phyloP scores from a whole-genome alignment of 2,113 vertebrate genomes.

The Sinosuthora webbiana region DNA sequence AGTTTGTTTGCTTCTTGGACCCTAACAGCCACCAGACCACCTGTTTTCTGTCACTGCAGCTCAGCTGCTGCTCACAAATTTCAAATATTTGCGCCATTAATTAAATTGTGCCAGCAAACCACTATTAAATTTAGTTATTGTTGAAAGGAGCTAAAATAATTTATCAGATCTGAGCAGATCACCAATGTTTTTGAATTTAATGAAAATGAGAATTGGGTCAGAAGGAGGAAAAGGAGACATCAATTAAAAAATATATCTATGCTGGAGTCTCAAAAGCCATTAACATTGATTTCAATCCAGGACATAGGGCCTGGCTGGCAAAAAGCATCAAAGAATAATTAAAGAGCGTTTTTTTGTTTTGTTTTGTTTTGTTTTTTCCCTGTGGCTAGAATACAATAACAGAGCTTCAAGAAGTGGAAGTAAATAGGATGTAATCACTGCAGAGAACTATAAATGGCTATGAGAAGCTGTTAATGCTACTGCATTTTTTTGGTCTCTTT shows the following conservation, averaged over 20 bases:
- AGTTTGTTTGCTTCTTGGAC: not conserved
- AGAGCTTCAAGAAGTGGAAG: not conserved
- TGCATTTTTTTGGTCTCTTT: not conserved
- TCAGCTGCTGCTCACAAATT: slow-evolving; percentile 44
- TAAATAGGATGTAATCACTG: not conserved
- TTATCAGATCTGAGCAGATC: slow-evolving; percentile 47
- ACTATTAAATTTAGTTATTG: slow-evolving; percentile 56
- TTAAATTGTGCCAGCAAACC: slow-evolving; percentile 56
- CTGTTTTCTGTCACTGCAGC: slow-evolving; percentile 21
- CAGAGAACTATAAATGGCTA: not conserved
- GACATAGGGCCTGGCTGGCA: not conserved
- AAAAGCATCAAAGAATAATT: slow-evolving; percentile 14
- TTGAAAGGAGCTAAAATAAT: slow-evolving; percentile 70
- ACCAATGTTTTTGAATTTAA: slow-evolving; percentile 49
- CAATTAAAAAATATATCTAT: slow-evolving; percentile 61
- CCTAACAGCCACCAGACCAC: not conserved
- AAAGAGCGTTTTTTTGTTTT: not conserved
- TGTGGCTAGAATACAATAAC: not conserved
- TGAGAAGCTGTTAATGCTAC: not conserved
- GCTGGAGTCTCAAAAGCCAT: slow-evolving; percentile 53
- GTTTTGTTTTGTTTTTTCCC: not conserved
- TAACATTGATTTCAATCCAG: slow-evolving; percentile 62
- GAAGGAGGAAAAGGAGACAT: slow-evolving; percentile 47
- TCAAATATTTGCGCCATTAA: slow-evolving; percentile 54
- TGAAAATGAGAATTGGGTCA: slow-evolving; percentile 52